Evolutionary conservation across 1,140 invertebrate species (phyloP).

Genomic region (Plectus sambesii): DNA sequence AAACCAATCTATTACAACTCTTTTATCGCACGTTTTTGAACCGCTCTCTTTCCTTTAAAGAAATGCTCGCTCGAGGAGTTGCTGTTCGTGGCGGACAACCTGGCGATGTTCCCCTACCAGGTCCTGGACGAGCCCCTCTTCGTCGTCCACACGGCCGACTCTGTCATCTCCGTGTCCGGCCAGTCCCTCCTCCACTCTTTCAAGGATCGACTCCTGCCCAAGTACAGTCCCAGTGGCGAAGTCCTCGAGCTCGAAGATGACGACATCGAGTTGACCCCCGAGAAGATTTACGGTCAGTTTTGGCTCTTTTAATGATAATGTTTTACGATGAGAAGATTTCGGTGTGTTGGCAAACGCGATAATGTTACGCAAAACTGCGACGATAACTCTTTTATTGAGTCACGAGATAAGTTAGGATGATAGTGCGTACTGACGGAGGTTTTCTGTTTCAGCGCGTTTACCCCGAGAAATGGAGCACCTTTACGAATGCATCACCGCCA

Average conservation of each 20-base stretch:
- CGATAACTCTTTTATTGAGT: no score
- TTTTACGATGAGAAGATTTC: no score
- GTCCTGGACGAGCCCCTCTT: slow-evolving; percentile 94
- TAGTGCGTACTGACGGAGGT: no score
- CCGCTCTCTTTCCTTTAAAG: slow-evolving; percentile 51
- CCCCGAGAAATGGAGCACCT: slow-evolving; percentile 28
- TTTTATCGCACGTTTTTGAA: background rate
- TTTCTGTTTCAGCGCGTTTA: slow-evolving; percentile 25
- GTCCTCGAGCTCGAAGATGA: slow-evolving; percentile 12
- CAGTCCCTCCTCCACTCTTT: slow-evolving; percentile 46
- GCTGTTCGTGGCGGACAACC: slow-evolving; percentile 91
- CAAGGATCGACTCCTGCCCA: slow-evolving; percentile 49
- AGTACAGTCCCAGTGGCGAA: no score
- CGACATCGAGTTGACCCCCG: background rate
- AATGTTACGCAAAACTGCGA: no score
- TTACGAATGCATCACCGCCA: slow-evolving; percentile 31
- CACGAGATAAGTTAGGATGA: no score
- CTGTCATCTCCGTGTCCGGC: slow-evolving; percentile 66
- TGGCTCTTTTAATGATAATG: no score
- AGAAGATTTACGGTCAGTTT: no score
- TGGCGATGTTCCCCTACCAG: slow-evolving; percentile 94
- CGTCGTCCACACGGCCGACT: slow-evolving; percentile 93
- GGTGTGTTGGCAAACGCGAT: no score
- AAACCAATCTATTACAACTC: slow-evolving; percentile 57
- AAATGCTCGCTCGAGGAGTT: slow-evolving; percentile 79